Evolutionary conservation across 2,888 invertebrate species (phyloP).

Genomic region (Aleiodes leptofemur): DNA sequence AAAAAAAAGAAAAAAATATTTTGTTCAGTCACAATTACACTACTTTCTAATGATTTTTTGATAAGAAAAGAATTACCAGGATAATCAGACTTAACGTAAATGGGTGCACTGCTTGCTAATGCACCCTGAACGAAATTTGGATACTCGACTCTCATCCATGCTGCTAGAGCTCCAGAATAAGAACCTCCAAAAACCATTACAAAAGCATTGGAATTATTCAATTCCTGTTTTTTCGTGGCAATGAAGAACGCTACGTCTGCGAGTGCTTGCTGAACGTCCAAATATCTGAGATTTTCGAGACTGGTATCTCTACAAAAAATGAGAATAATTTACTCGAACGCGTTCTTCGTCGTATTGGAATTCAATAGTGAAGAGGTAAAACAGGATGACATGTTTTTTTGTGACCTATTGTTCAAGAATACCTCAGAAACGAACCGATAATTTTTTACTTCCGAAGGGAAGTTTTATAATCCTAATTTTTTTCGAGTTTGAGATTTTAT

Average conservation of each 20-base stretch:
- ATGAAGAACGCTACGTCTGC: conserved; percentile 83
- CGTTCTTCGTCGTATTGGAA: no score
- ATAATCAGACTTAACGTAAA: conserved; percentile 79
- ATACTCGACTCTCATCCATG: conserved; percentile 79
- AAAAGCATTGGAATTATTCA: conserved; percentile 59
- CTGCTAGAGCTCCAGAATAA: conserved; percentile 79
- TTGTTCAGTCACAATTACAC: no score
- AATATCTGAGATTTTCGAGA: conserved; percentile 78
- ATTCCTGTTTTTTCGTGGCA: conserved; percentile 70
- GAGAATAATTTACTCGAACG: background rate
- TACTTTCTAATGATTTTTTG: background rate
- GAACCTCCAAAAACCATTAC: conserved; percentile 75
- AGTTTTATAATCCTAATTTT: no score
- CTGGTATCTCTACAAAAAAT: conserved; percentile 76
- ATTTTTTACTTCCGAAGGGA: no score
- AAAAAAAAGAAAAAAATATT: no score
- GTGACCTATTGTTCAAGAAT: no score
- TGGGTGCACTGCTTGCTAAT: conserved; percentile 74
- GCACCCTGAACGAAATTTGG: conserved; percentile 77
- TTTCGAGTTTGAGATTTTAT: no score
- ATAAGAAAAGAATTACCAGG: conserved; percentile 73
- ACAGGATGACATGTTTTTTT: no score
- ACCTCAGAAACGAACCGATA: no score
- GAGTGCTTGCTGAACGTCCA: conserved; percentile 81
- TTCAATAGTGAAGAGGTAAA: no score